These are phyloP conservation scores for Andrena flavipes DNA, from an alignment of 2,888 invertebrate species.

Conservation along the genomic window DNA sequence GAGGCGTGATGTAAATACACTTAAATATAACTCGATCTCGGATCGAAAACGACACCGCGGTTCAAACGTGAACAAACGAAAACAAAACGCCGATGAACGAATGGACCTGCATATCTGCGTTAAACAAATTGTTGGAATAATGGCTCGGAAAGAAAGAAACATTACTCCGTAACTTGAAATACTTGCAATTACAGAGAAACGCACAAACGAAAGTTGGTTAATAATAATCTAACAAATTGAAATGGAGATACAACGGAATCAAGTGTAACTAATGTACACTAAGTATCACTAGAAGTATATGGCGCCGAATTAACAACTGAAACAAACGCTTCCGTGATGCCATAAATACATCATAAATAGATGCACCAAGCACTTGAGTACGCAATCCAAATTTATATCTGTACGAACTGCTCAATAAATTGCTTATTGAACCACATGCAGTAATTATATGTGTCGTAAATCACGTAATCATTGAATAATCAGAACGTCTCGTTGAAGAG, in stretches of 20 bases:
- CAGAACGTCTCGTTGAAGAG: neutral
- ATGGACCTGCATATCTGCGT: neutral
- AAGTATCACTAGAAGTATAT: neutral
- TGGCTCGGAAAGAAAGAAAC: too few relatives aligned
- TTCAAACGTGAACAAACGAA: conserved; percentile 21
- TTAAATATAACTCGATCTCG: conserved; percentile 71
- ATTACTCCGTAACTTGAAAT: neutral
- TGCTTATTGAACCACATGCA: neutral
- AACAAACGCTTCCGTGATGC: conserved; percentile 43
- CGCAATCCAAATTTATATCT: conserved; percentile 49
- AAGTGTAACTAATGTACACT: neutral
- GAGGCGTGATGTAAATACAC: conserved; percentile 54
- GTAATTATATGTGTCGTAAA: neutral
- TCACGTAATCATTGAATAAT: conserved; percentile 2
- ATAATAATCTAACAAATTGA: neutral
- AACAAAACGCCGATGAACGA: conserved; percentile 14
- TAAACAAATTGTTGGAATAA: neutral
- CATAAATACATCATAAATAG: conserved; percentile 63
- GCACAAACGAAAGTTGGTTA: neutral
- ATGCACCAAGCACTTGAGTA: conserved; percentile 33
- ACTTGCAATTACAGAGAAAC: too few relatives aligned
- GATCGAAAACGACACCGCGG: conserved; percentile 60
- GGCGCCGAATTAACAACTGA: conserved; percentile 13
- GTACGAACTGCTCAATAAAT: neutral
- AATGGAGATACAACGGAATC: neutral